phyloP scores from a whole-genome alignment of 2,113 vertebrate species.

The Mesitornis unicolor region DNA sequence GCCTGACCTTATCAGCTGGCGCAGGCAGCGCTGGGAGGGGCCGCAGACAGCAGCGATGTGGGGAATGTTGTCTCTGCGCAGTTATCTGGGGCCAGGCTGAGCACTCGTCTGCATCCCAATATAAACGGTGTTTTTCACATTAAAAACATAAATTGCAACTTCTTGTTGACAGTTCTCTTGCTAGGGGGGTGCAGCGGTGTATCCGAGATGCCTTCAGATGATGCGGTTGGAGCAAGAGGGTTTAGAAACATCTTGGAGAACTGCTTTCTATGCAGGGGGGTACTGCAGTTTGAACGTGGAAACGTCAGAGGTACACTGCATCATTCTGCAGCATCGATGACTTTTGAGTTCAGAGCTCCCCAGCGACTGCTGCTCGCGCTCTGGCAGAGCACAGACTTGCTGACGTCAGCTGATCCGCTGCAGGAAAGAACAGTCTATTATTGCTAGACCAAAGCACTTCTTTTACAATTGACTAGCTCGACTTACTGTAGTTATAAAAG shows the following conservation, averaged over 20 bases:
- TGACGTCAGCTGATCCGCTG: constrained; percentile 67
- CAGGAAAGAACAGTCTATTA: constrained; percentile 81
- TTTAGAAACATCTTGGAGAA: neutral
- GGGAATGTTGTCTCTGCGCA: neutral
- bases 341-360: constrained; percentile 33
- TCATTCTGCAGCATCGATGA: constrained; percentile 25
- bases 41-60: neutral
- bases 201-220: accelerated
- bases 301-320: neutral
- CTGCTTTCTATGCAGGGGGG: neutral
- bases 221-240: neutral
- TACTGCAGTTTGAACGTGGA: neutral
- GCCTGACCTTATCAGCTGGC: constrained; percentile 30
- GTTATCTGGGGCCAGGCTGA: neutral
- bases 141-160: neutral
- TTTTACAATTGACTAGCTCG: constrained; percentile 77
- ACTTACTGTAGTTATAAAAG: constrained; percentile 75
- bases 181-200: accelerated
- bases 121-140: neutral
- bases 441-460: constrained; percentile 75
- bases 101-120: accelerated
- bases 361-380: constrained; percentile 11
- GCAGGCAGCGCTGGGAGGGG: constrained; percentile 24
- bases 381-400: constrained; percentile 66
- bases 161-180: accelerated